Percentiles rank a stretch among this genome's conserved stretches.
Conservation (phyloP, 2,888 invertebrate genomes). For the Cactoblastis cactorum region DNA sequence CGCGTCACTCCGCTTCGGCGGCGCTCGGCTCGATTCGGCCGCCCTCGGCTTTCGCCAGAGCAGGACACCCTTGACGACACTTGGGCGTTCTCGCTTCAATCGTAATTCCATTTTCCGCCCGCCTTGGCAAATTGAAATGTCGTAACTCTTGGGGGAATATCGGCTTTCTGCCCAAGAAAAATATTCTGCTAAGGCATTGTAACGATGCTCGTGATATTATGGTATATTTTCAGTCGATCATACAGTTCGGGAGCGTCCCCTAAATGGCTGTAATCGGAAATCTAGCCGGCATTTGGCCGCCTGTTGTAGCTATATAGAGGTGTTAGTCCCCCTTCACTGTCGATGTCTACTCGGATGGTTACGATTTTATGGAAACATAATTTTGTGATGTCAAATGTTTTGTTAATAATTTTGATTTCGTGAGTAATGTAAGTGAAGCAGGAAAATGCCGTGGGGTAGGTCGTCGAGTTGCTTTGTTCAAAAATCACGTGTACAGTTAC, state of each 20-base stretch:
- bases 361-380: slow-evolving; percentile 19
- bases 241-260: slow-evolving; percentile 59
- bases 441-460: slow-evolving; percentile 14
- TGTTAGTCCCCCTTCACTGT: slow-evolving; percentile 43
- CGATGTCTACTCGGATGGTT: slow-evolving; percentile 32
- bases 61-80: slow-evolving; percentile 49
- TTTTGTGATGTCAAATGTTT: slow-evolving; percentile 14
- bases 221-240: slow-evolving; percentile 75
- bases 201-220: slow-evolving; percentile 71
- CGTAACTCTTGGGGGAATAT: slow-evolving; percentile 80
- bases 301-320: slow-evolving; percentile 32
- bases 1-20: slow-evolving; percentile 49
- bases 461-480: slow-evolving; percentile 2
- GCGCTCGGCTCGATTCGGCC: slow-evolving; percentile 50
- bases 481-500: not conserved
- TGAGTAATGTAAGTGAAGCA: not conserved
- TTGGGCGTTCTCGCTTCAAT: slow-evolving; percentile 73
- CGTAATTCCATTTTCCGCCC: slow-evolving; percentile 81
- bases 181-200: slow-evolving; percentile 76
- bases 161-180: slow-evolving; percentile 79
- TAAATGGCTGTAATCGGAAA: slow-evolving; percentile 62
- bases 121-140: slow-evolving; percentile 81
- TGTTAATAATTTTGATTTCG: not conserved
- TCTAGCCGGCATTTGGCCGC: slow-evolving; percentile 58
- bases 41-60: slow-evolving; percentile 37